Evolutionary conservation across 1,140 invertebrate genomes (phyloP).

Genomic region (Ephestia elutella): DNA sequence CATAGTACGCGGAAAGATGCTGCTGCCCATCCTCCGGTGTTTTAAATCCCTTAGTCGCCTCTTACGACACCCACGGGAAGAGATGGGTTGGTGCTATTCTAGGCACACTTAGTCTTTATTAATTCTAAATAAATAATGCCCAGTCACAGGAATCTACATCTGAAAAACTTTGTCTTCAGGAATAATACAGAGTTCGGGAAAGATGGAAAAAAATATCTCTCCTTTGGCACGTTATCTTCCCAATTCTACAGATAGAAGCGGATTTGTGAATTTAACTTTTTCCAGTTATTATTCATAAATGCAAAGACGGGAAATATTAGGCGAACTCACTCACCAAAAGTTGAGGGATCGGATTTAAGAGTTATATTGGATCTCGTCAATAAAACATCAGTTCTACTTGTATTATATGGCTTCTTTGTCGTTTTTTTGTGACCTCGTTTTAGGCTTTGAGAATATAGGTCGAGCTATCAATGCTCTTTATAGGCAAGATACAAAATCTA

Average conservation of each 20-base stretch:
- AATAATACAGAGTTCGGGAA: constrained; percentile 1
- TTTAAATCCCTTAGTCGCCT: no score
- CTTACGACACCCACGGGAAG: no score
- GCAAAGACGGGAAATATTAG: constrained; percentile 58
- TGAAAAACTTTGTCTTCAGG: neutral
- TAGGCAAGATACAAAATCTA: no score
- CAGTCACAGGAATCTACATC: no score
- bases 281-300: constrained; percentile 69
- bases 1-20: no score
- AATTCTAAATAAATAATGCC: constrained; percentile 5
- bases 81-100: no score
- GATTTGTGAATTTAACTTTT: constrained; percentile 62
- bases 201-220: constrained; percentile 19
- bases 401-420: constrained; percentile 17
- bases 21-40: no score
- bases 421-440: constrained; percentile 6
- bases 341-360: constrained; percentile 48
- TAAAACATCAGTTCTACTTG: constrained; percentile 26
- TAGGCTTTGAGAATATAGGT: neutral
- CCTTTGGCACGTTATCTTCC: constrained; percentile 42
- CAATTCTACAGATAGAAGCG: constrained; percentile 47
- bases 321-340: constrained; percentile 40
- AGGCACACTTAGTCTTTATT: no score
- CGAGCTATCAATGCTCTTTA: no score
- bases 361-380: constrained; percentile 41